A percentile compares a stretch with the other conserved stretches of the same genome.
phyloP scores from a whole-genome alignment of 1,140 invertebrate genomes.

The Saccostrea glomerata region DNA sequence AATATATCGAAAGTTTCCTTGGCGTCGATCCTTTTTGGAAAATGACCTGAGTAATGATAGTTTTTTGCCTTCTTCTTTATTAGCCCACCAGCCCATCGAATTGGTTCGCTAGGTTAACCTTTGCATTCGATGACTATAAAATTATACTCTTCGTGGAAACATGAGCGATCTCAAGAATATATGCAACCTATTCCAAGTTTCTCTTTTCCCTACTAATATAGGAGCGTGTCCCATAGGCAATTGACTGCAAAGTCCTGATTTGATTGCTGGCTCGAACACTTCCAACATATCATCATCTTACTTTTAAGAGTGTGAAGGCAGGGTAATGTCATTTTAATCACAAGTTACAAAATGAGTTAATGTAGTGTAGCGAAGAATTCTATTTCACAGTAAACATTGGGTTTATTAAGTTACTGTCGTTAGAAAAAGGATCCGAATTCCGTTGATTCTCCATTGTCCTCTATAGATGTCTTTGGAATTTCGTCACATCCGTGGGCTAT shows the following conservation, averaged over 20 bases:
- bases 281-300: slow-evolving; percentile 17
- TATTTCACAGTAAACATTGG: background rate
- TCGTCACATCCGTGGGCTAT: background rate
- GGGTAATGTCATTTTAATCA: slow-evolving; percentile 14
- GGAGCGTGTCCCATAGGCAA: background rate
- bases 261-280: background rate
- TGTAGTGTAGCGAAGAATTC: background rate
- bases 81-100: background rate
- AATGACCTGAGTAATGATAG: slow-evolving; percentile 20
- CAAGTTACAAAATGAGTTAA: slow-evolving; percentile 22
- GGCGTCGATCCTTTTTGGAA: background rate
- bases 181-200: background rate
- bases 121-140: slow-evolving; percentile 24
- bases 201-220: background rate
- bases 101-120: slow-evolving; percentile 11
- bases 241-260: slow-evolving; percentile 11
- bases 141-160: slow-evolving; percentile 12
- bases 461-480: background rate
- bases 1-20: background rate
- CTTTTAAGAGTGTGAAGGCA: slow-evolving; percentile 13
- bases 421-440: background rate
- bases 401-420: slow-evolving; percentile 1
- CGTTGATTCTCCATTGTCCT: background rate
- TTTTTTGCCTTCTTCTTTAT: slow-evolving; percentile 5
- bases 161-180: background rate